Evolutionary conservation across 1,140 invertebrate species (phyloP).

Genomic region (Spodoptera frugiperda): DNA sequence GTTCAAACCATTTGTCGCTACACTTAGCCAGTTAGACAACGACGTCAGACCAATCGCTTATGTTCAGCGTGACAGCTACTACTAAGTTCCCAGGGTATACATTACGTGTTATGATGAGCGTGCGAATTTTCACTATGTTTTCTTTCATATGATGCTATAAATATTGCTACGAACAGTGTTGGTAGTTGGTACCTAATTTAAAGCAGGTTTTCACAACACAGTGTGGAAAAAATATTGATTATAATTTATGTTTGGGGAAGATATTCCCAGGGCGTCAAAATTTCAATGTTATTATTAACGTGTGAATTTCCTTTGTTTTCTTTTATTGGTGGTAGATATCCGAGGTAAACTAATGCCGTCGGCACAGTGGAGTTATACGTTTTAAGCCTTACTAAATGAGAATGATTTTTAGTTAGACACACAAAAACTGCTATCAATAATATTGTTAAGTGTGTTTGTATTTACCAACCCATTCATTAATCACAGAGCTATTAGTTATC

Average conservation of each 20-base stretch:
- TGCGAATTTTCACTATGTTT: slow-evolving; percentile 33
- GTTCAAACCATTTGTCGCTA: not conserved
- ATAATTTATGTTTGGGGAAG: not conserved
- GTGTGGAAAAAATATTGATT: not conserved
- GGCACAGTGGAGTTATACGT: too few species aligned
- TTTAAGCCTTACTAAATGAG: too few species aligned
- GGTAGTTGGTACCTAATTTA: slow-evolving; percentile 1
- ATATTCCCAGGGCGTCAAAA: slow-evolving; percentile 8
- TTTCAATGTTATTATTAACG: slow-evolving; percentile 1
- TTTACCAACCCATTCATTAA: too few species aligned
- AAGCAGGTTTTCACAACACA: slow-evolving; percentile 12
- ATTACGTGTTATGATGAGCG: slow-evolving; percentile 28
- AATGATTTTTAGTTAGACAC: too few species aligned
- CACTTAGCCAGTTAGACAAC: not conserved
- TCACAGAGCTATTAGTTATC: too few species aligned
- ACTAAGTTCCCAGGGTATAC: slow-evolving; percentile 15
- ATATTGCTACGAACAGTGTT: slow-evolving; percentile 21
- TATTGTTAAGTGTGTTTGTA: too few species aligned
- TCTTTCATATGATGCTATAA: slow-evolving; percentile 25
- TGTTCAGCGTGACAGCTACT: not conserved
- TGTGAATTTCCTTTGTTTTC: slow-evolving; percentile 1
- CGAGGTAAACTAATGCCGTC: too few species aligned
- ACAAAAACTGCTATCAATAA: too few species aligned
- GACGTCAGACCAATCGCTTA: slow-evolving; percentile 12
- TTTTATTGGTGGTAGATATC: not conserved